Base-by-base conservation (phyloP, 2,113 vertebrate species). In the Orycteropus afer region DNA sequence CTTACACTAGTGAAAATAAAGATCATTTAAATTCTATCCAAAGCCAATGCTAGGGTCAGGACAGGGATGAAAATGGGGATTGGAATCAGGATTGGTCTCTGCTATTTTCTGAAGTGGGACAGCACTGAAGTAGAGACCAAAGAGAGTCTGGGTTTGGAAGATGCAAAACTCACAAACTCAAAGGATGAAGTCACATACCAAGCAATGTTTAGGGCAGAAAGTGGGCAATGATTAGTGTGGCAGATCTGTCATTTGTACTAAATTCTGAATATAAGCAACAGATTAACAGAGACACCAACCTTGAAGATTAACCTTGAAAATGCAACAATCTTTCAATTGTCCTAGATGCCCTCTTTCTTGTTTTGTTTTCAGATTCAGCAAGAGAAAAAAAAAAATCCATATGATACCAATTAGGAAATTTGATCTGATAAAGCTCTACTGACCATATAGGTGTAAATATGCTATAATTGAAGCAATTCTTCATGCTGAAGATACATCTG, bases 381-480 rank as follows among this genome's bases (percentile, higher is more conserved):
- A 99, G 99, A 95, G 99, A 99, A n/a, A n/a, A n/a, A n/a, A n/a
- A n/a, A n/a, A n/a, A n/a, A n/a, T n/a, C n/a, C n/a, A n/a, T n/a
- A n/a, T n/a, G n/a, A n/a, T n/a, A n/a, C n/a, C n/a, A n/a, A n/a
- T n/a, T n/a, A 57, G 9, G 20, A 22, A 61, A 4, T 61, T 61
- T 27, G 59, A 29, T 29, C 98, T 97, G 96, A 99, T n/a, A 98
- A 99, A 96, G 98, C 99, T 90, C 96, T 99, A 96, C 91, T 99
- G 81, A 98, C 98, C 98, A 99, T 96, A 99, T 99, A 98, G 99
- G 98, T 65, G 94, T 99, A 81, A 99, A 99, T 98, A 98, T 99
- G 2, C 97, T 99, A 10, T 98, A 99, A 97, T 8, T 57, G 40
- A 78, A 97, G 91, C 97, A 98, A 7, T 97, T 96, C 34, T 97